Evolutionary conservation across 2,113 vertebrate species (phyloP).

Genomic region (Enhydra lutris): DNA sequence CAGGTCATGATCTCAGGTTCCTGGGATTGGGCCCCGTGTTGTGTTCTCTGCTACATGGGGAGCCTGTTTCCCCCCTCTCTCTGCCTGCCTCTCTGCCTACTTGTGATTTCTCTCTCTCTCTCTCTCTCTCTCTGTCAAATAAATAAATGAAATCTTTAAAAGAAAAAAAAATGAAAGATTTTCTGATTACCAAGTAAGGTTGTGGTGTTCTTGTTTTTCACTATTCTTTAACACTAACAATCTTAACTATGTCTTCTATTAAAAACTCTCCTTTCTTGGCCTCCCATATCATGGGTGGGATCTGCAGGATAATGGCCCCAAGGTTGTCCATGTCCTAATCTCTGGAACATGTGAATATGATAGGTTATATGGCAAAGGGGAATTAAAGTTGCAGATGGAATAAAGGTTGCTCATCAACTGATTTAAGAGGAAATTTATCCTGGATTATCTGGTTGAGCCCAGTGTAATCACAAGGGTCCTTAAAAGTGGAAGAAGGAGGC

Average conservation of each 20-base stretch:
- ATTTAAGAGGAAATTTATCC: not conserved
- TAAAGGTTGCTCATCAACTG: not conserved
- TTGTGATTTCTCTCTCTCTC: too few relatives aligned
- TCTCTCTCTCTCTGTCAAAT: too few relatives aligned
- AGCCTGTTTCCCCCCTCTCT: too few relatives aligned
- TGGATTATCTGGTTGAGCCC: not conserved
- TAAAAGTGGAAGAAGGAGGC: not conserved
- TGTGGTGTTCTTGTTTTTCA: not conserved
- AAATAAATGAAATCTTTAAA: too few relatives aligned
- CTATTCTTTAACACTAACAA: not conserved
- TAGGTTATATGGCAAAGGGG: not conserved
- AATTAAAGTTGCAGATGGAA: not conserved
- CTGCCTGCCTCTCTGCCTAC: too few relatives aligned
- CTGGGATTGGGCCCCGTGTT: too few relatives aligned
- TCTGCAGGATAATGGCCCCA: not conserved
- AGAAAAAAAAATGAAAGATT: not conserved
- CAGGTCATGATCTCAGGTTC: too few relatives aligned
- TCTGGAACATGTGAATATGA: not conserved
- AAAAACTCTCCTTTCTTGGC: not conserved
- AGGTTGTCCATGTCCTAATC: not conserved
- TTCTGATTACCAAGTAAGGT: not conserved
- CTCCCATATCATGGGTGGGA: not conserved
- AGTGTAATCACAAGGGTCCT: not conserved
- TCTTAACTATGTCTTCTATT: not conserved
- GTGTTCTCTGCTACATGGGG: too few relatives aligned